Evolutionary conservation across 2,888 invertebrate genomes (phyloP).

Genomic region (Caenorhabditis sinica): DNA sequence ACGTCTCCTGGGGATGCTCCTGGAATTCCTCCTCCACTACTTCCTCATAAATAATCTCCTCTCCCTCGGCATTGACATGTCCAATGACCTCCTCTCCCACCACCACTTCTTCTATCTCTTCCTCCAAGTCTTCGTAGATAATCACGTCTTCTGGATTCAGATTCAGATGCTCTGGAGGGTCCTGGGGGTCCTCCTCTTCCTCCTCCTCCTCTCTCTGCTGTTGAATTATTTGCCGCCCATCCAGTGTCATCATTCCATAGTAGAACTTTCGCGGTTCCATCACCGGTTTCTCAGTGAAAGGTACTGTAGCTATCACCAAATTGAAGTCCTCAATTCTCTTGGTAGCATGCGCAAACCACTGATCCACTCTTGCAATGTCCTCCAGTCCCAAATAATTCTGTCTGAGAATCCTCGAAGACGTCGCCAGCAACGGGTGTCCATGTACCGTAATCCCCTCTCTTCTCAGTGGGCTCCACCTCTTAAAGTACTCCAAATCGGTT

Average conservation of each 20-base stretch:
- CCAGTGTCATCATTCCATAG: conserved; percentile 3
- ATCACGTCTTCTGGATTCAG: conserved; percentile 19
- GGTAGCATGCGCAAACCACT: conserved; percentile 52
- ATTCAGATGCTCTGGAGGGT: neutral
- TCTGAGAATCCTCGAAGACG: conserved; percentile 54
- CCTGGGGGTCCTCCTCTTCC: neutral
- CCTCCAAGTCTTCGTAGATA: conserved; percentile 43
- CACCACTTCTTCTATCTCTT: conserved; percentile 33
- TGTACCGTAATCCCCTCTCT: conserved; percentile 57
- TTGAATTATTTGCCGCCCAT: neutral
- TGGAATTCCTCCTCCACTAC: neutral
- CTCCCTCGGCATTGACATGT: conserved; percentile 36
- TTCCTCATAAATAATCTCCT: conserved; percentile 26
- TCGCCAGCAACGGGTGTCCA: conserved; percentile 63
- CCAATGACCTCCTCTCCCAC: conserved; percentile 54
- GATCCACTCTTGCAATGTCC: conserved; percentile 51
- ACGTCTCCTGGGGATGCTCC: no score
- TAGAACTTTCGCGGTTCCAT: conserved; percentile 20
- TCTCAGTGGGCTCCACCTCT: conserved; percentile 69
- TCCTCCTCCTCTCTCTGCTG: neutral
- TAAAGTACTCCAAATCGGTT: conserved; percentile 32
- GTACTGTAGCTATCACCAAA: neutral
- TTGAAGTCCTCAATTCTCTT: conserved; percentile 57
- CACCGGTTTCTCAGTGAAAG: conserved; percentile 36
- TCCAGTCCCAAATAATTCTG: conserved; percentile 53